Conservation (phyloP, 92 coral and sea anemone genomes). For the Actinostola sp. region DNA sequence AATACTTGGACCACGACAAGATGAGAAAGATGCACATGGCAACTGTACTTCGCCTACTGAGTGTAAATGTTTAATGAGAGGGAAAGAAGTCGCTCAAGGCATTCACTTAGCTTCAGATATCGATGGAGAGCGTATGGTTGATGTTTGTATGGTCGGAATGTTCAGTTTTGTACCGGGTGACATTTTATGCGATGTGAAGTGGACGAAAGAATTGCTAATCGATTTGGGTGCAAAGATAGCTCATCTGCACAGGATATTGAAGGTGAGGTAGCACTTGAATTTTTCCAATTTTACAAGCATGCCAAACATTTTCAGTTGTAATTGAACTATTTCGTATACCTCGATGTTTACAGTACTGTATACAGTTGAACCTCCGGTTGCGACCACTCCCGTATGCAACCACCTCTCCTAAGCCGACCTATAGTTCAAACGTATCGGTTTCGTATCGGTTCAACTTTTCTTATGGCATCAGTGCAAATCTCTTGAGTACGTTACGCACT, state of each 20-base stretch:
- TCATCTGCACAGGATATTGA: constrained; percentile 3
- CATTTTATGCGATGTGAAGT: constrained; percentile 4
- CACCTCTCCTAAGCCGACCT: too few relatives aligned
- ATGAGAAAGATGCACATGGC: neutral
- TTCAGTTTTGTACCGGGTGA: constrained; percentile 11
- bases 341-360: too few relatives aligned
- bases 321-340: too few relatives aligned
- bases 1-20: neutral
- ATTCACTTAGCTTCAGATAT: neutral
- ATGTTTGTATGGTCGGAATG: neutral
- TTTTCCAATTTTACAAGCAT: too few relatives aligned
- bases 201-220: constrained; percentile 1
- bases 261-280: constrained; percentile 4
- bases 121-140: neutral
- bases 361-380: too few relatives aligned
- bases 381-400: too few relatives aligned
- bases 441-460: too few relatives aligned
- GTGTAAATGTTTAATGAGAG: neutral
- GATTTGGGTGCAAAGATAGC: constrained; percentile 5
- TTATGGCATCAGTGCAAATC: too few relatives aligned
- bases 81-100: neutral
- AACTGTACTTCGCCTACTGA: neutral
- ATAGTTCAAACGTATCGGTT: too few relatives aligned
- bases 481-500: too few relatives aligned
- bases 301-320: too few relatives aligned